Conservation (phyloP, 2,113 vertebrate species). For the Glaucidium brasilianum region DNA sequence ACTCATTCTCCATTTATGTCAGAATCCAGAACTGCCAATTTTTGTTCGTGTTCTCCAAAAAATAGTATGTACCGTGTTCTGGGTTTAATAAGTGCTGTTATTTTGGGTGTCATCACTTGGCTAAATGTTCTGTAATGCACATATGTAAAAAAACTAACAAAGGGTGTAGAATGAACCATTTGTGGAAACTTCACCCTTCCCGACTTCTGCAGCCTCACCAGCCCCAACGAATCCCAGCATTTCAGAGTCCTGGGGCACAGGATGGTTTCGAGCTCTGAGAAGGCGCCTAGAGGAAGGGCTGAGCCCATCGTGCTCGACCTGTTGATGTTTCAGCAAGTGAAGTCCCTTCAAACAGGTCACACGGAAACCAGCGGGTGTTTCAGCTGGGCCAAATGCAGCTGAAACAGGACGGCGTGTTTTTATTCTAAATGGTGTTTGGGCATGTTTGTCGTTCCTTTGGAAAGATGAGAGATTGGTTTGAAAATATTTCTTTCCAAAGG, state of each 20-base stretch:
- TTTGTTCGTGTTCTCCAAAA: not conserved
- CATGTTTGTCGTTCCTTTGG: not conserved
- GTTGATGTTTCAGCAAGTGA: not conserved
- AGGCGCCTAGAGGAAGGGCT: no score
- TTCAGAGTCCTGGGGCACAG: not conserved
- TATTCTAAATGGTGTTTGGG: not conserved
- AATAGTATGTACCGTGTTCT: not conserved
- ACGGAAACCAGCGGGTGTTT: no score
- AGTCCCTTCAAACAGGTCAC: not conserved
- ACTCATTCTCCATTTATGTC: not conserved
- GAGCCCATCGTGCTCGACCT: not conserved
- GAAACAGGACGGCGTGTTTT: not conserved
- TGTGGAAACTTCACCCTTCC: not conserved
- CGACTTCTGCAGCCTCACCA: rapidly evolving
- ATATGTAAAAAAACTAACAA: no score
- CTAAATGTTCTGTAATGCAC: not conserved
- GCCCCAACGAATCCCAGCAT: not conserved
- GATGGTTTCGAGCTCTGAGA: not conserved
- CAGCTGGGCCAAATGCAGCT: no score
- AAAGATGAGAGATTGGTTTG: not conserved
- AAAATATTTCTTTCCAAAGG: not conserved
- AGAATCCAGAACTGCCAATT: rapidly evolving
- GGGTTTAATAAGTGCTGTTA: not conserved
- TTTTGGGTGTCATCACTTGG: no score
- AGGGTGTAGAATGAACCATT: not conserved